phyloP scores from a whole-genome alignment of 2,888 invertebrate species.

The Eubasilissa splendida region DNA sequence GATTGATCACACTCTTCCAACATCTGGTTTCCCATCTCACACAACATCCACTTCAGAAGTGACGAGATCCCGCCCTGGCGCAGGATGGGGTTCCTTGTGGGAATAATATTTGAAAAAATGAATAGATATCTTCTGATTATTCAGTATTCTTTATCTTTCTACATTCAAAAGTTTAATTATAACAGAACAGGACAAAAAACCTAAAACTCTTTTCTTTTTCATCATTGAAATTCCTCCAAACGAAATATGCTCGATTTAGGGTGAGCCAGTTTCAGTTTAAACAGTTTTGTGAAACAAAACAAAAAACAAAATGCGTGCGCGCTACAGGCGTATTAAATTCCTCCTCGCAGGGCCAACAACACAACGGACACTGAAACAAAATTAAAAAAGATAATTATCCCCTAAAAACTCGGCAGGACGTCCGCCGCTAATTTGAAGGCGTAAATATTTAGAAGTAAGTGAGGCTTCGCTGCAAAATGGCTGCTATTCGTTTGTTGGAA shows the following conservation, averaged over 20 bases:
- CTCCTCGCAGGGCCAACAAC: not conserved
- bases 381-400: conserved; percentile 13
- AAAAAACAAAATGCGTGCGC: conserved; percentile 1
- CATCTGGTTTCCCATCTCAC: no score
- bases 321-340: conserved; percentile 7
- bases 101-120: no score
- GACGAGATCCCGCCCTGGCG: no score
- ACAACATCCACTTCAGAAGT: no score
- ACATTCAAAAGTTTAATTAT: no score
- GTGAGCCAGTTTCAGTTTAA: not conserved
- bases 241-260: conserved; percentile 1
- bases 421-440: conserved; percentile 29
- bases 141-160: no score
- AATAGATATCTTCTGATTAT: no score
- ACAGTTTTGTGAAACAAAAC: not conserved
- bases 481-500: not conserved
- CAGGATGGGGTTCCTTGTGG: no score
- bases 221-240: conserved; percentile 3
- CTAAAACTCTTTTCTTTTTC: not conserved
- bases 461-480: not conserved
- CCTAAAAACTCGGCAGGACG: conserved; percentile 17
- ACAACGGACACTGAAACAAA: not conserved
- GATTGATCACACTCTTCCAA: no score
- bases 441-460: conserved; percentile 21
- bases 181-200: not conserved